Base-by-base conservation (phyloP, 53 echinoderm and acorn worm genomes). In the Apostichopus leukothele region DNA sequence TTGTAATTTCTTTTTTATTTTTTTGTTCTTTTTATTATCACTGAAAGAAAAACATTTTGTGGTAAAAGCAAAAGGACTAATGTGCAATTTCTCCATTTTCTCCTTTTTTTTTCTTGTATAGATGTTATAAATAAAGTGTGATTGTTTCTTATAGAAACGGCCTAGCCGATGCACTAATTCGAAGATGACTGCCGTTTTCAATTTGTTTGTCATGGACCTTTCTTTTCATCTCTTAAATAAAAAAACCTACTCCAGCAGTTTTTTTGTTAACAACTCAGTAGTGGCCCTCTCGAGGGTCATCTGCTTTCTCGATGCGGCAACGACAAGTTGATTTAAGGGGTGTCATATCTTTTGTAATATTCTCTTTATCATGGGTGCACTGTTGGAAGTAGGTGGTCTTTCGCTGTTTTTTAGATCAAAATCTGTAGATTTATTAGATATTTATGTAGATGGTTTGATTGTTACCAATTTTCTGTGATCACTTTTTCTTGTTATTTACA, bases 51-150 rank as follows among this genome's bases (percentile, higher is more conserved):
- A 71, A 71, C 39, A 39, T 54, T 57, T 59, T 52, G 81, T 54
- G 55, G 81, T 57, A 57, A 54, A 59, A 80, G 60, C 55, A 54
- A 59, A 81, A 81, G 81, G 81, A 81, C 81, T 21, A 54, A 81
- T 81, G 81, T 81, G 81, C 81, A 81, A 81, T 81, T 81, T 81
- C 81, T 81, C 81, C 81, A 22, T 50, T 76, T 81, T 81, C n/a
- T 79, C n/a, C 50, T 53, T 79, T 79, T 50, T 81, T 59, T 81
- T 11, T 51, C 59, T 81, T 81, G 54, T 59, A 81, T 81, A 57
- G 79, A 57, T 57, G 81, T 59, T 81, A 59, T 81, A 20, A 81
- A 81, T 57, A 59, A 81, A 18, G 81, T 54, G 54, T 57, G 21
- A 59, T 57, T 81, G 81, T 81, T 81, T 81, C 81, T 81, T 81